Base-by-base conservation (phyloP, 2,797 vertebrate species). In the Botia almorhae region DNA sequence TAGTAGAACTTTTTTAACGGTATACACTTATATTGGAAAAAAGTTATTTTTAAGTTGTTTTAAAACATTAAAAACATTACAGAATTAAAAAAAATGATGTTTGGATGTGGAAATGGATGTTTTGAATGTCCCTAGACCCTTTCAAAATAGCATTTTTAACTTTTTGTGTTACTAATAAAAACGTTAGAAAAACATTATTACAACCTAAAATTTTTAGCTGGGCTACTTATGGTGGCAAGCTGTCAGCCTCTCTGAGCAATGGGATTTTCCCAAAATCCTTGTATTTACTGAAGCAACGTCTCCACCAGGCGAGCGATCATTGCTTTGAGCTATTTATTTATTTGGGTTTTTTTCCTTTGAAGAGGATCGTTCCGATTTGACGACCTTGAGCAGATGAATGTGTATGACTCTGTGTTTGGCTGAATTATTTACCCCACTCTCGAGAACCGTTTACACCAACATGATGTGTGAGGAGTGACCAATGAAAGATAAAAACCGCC, bases 371-470 rank as follows among this genome's bases (percentile, higher is more conserved):
- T 77, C 36, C 13, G 51, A 69, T 68, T 43, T 58, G 53, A 67
- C 33, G 19, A 76, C 63, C 74, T 68, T 56, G 23, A 69, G 43
- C 63, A 43, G 63, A 58, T 2, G 5, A 21, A 43, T 43, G 7
- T 43, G 39, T 43, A 43, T 43, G 39, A 43, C 39, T 48, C 3
- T 21, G 17, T 53, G 48, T n/a, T 55, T 68, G 63, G 50, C 74
- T 79, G 48, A 71, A 79, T 72, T 48, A 79, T 72, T 79, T 55
- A 72, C 77, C 36, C 67, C 78, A 73, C 33, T 80, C 50, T 29
- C n/a, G 61, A 80, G 69, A 80, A 80, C 50, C 67, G 70, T 80
- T 80, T 83, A 60, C 69, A 70, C 60, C 68, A 63, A 68, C 39
- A 39, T 13, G 50, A 67, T 53, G 68, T 68, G 58, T 48, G 43